These are phyloP conservation scores for Amphipoea oculea DNA, from an alignment of 2,888 invertebrate species.

Conservation along the genomic window DNA sequence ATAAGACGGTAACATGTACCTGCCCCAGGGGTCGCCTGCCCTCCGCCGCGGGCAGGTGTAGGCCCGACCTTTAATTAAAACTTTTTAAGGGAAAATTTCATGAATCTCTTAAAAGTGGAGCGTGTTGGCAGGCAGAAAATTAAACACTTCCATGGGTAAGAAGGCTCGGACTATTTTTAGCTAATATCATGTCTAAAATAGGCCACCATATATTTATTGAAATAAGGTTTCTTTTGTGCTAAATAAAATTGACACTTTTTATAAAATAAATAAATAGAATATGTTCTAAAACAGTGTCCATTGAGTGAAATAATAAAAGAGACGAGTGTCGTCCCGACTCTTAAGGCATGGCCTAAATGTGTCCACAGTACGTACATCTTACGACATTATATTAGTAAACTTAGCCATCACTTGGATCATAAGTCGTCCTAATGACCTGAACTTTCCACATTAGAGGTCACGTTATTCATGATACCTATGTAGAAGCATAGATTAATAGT, in stretches of 20 bases:
- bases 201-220: not conserved
- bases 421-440: conserved; percentile 27
- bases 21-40: conserved; percentile 12
- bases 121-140: conserved; percentile 11
- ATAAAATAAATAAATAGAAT: not conserved
- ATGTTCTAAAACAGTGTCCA: not conserved
- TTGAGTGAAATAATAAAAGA: not conserved
- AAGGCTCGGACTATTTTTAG: conserved; percentile 1
- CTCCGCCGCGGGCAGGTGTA: conserved; percentile 30
- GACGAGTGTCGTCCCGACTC: not conserved
- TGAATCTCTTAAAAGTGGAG: conserved; percentile 25
- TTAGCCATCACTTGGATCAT: not conserved
- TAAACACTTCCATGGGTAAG: not conserved
- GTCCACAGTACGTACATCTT: not conserved
- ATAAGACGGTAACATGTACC: conserved; percentile 17
- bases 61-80: conserved; percentile 61
- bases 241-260: not conserved
- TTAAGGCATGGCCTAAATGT: not conserved
- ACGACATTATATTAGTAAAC: conserved; percentile 2
- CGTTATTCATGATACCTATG: conserved; percentile 16
- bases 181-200: not conserved
- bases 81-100: conserved; percentile 52
- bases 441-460: conserved; percentile 33
- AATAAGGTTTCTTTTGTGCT: not conserved
- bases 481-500: conserved; percentile 1